A percentile compares a stretch with the other conserved stretches of the same genome.
Evolutionary conservation across 2,888 invertebrate species (phyloP).

Genomic region (Oasisia sp.): DNA sequence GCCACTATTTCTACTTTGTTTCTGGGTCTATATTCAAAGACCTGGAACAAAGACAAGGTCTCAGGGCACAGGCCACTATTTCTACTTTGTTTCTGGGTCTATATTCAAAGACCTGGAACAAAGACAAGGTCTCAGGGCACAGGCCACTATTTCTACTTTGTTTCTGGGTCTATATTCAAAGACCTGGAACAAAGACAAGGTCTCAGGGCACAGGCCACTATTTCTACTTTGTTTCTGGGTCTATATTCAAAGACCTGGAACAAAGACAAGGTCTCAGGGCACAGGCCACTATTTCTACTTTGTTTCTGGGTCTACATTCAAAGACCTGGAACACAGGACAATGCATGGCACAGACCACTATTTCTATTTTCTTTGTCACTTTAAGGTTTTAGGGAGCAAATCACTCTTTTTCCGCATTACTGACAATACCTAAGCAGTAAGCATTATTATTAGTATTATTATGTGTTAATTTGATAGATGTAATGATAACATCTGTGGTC

Average conservation of each 20-base stretch:
- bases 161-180: constrained; percentile 85
- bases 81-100: constrained; percentile 73
- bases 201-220: neutral
- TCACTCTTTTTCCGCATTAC: neutral
- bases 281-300: too few relatives aligned
- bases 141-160: neutral
- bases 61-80: neutral
- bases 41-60: constrained; percentile 67
- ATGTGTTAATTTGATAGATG: too few relatives aligned
- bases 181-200: constrained; percentile 72
- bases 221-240: neutral
- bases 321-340: too few relatives aligned
- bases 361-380: constrained; percentile 67
- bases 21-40: constrained; percentile 91
- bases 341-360: neutral
- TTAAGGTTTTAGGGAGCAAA: constrained; percentile 65
- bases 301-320: too few relatives aligned
- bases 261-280: too few relatives aligned
- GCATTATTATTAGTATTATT: too few relatives aligned
- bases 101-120: constrained; percentile 87
- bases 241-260: too few relatives aligned
- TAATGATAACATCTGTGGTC: too few relatives aligned
- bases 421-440: too few relatives aligned
- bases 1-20: neutral
- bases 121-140: too few relatives aligned